Conservation (phyloP, 2,888 invertebrate genomes). For the Caenorhabditis sp. region DNA sequence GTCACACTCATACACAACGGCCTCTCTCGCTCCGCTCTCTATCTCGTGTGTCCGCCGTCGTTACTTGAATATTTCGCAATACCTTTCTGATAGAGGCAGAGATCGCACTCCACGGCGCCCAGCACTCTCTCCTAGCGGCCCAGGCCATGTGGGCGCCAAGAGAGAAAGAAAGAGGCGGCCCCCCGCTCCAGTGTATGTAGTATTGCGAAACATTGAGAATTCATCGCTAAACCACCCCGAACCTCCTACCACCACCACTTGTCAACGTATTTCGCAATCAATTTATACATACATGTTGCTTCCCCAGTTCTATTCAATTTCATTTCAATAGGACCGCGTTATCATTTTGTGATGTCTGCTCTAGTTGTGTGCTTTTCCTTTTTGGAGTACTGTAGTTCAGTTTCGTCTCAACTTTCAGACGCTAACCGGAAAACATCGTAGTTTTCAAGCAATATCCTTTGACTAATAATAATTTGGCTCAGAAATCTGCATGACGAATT, state of each 20-base stretch:
- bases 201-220: conserved; percentile 46
- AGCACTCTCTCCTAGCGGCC: conserved; percentile 1
- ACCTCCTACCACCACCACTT: too few species aligned
- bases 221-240: conserved; percentile 22
- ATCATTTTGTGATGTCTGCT: neutral
- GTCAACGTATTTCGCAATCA: conserved; percentile 34
- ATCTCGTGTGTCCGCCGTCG: conserved; percentile 5
- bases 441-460: too few species aligned
- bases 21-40: conserved; percentile 5
- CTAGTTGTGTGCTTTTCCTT: neutral
- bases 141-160: conserved; percentile 38
- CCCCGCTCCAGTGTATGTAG: conserved; percentile 12
- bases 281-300: neutral
- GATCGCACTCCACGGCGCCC: neutral
- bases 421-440: too few species aligned
- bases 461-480: too few species aligned
- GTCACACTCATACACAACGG: conserved; percentile 4
- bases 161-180: conserved; percentile 44
- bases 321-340: neutral
- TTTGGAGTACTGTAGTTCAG: neutral
- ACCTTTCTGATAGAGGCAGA: conserved; percentile 51
- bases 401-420: neutral
- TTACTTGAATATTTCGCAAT: conserved; percentile 49
- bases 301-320: too few species aligned
- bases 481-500: too few species aligned